Percentiles rank a stretch among this genome's conserved stretches.
Evolutionary conservation across 1,140 invertebrate genomes (phyloP).

Genomic region (Stratiolaelaps scimitus): DNA sequence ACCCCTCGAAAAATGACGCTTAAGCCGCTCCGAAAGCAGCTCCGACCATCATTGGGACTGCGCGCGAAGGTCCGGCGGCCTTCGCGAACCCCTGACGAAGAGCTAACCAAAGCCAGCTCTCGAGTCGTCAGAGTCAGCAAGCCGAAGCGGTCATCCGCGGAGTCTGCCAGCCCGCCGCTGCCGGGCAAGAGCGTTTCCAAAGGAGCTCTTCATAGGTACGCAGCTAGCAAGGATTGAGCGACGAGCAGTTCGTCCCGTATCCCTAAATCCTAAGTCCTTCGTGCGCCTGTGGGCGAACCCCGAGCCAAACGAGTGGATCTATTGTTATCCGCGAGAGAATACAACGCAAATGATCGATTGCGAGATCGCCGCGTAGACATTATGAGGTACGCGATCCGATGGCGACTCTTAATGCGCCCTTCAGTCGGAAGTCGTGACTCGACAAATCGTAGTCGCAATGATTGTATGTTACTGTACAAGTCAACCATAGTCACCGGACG

Average conservation of each 20-base stretch:
- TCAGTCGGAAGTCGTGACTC: no score
- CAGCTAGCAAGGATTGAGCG: background rate
- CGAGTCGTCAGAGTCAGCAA: background rate
- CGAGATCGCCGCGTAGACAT: no score
- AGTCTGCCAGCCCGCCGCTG: background rate
- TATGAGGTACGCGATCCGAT: no score
- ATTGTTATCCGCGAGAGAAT: no score
- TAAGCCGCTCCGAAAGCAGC: background rate
- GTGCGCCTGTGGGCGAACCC: no score
- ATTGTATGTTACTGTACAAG: no score
- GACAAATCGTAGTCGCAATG: no score
- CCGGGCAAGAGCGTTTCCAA: background rate
- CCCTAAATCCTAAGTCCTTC: no score
- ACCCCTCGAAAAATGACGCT: background rate
- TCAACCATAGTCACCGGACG: no score
- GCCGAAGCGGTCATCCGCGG: background rate
- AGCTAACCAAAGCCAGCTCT: background rate
- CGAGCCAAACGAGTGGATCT: no score
- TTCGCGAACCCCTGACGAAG: background rate
- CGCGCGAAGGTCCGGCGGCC: constrained; percentile 8
- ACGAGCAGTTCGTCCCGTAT: background rate
- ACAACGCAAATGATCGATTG: no score
- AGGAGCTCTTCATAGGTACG: background rate
- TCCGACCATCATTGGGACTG: background rate
- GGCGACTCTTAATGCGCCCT: no score